These are phyloP conservation scores for Myxocyprinus asiaticus DNA, from an alignment of 2,113 vertebrate genomes.

Conservation along the genomic window DNA sequence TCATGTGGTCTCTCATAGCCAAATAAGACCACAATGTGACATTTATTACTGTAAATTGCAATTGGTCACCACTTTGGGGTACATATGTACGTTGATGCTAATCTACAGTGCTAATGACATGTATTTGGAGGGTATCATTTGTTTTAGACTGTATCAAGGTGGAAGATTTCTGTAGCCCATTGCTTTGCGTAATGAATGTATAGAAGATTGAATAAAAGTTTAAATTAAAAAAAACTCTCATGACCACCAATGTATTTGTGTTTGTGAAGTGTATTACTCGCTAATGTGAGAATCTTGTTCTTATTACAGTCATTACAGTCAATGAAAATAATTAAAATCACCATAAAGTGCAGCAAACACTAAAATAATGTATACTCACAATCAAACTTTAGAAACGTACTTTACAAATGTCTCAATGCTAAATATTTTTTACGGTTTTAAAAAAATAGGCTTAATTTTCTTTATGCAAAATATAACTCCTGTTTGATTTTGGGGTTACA, in stretches of 20 bases:
- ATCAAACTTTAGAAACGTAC: too few species aligned
- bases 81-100: background rate
- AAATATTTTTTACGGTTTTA: too few species aligned
- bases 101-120: slow-evolving; percentile 20
- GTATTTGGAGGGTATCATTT: slow-evolving; percentile 29
- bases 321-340: too few species aligned
- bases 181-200: slow-evolving; percentile 71
- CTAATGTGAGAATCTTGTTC: too few species aligned
- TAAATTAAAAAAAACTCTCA: slow-evolving; percentile 70
- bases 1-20: slow-evolving; percentile 36
- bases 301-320: too few species aligned
- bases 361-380: too few species aligned
- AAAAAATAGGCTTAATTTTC: too few species aligned
- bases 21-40: slow-evolving; percentile 8
- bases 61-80: slow-evolving; percentile 21
- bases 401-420: too few species aligned
- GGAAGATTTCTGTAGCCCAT: slow-evolving; percentile 26
- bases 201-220: slow-evolving; percentile 80
- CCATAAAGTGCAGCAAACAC: too few species aligned
- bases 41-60: background rate
- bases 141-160: slow-evolving; percentile 22
- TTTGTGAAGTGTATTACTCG: slow-evolving; percentile 45
- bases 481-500: too few species aligned
- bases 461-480: too few species aligned
- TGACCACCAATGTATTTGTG: slow-evolving; percentile 65